A percentile compares a stretch with the other conserved stretches of the same genome.
Evolutionary conservation across 2,113 vertebrate genomes (phyloP).

Genomic region (Ploceus nigricollis): DNA sequence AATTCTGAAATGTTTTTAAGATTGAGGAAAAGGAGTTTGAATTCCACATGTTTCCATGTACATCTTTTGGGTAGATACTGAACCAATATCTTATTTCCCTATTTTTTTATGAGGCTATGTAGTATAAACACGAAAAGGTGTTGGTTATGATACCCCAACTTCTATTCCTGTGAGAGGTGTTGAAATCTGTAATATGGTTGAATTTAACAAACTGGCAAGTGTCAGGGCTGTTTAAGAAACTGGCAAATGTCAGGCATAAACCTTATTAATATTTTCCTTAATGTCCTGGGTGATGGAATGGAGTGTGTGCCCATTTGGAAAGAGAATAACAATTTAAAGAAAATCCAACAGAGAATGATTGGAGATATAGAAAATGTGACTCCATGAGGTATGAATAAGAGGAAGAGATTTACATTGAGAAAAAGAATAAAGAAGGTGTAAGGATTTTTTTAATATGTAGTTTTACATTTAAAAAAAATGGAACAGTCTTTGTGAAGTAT

Average conservation of each 20-base stretch:
- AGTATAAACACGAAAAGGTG: neutral
- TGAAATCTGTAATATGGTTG: neutral
- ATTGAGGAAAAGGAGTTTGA: neutral
- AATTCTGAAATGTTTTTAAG: neutral
- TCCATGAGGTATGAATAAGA: neutral
- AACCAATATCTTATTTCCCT: rapidly evolving
- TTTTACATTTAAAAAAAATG: neutral
- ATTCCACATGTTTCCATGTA: rapidly evolving
- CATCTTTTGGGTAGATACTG: neutral
- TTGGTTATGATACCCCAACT: neutral
- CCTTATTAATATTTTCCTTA: neutral
- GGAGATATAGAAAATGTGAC: neutral
- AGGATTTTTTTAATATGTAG: rapidly evolving
- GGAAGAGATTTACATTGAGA: neutral
- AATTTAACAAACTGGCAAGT: rapidly evolving
- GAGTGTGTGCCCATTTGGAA: neutral
- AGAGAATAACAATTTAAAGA: neutral
- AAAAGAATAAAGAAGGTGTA: neutral
- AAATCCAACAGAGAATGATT: neutral
- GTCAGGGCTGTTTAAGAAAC: neutral
- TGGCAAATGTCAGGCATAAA: neutral
- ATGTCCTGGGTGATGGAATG: neutral
- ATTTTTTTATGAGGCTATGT: neutral
- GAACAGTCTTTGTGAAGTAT: neutral
- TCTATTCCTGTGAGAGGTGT: neutral